Evolutionary conservation across 1,140 invertebrate species (phyloP).

Genomic region (Drosophila subpulchrella): DNA sequence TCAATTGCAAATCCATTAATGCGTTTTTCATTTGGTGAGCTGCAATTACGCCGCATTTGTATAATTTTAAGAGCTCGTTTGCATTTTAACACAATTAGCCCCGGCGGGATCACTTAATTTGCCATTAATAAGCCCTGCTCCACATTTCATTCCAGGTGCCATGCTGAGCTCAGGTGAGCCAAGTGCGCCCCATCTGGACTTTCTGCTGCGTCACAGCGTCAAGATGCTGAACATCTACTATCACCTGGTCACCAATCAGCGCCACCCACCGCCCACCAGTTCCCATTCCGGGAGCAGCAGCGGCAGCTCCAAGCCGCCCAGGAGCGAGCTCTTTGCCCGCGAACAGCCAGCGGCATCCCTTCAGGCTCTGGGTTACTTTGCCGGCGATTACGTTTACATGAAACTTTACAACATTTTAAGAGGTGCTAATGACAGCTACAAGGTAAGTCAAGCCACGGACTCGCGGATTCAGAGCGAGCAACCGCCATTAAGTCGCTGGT

Average conservation of each 20-base stretch:
- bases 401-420: slow-evolving; percentile 90
- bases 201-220: slow-evolving; percentile 87
- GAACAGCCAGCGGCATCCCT: slow-evolving; percentile 43
- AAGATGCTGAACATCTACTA: slow-evolving; percentile 90
- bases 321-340: slow-evolving; percentile 85
- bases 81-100: slow-evolving; percentile 70
- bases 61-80: slow-evolving; percentile 63
- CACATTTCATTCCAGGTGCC: slow-evolving; percentile 38
- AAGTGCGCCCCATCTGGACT: slow-evolving; percentile 52
- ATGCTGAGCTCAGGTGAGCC: slow-evolving; percentile 52
- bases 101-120: slow-evolving; percentile 58
- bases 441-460: slow-evolving; percentile 85
- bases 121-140: slow-evolving; percentile 62
- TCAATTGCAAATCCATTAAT: slow-evolving; percentile 69
- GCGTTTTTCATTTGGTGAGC: slow-evolving; percentile 67
- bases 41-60: slow-evolving; percentile 67
- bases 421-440: slow-evolving; percentile 91
- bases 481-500: slow-evolving; percentile 67
- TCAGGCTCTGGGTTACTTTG: slow-evolving; percentile 87
- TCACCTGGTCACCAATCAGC: slow-evolving; percentile 89
- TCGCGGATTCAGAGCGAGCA: slow-evolving; percentile 24
- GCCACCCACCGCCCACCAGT: slow-evolving; percentile 11
- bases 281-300: slow-evolving; percentile 38
- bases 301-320: slow-evolving; percentile 83
- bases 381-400: slow-evolving; percentile 89